Evolutionary conservation across 53 echinoderm and acorn worm genomes (phyloP).

Genomic region (Astropecten irregularis): DNA sequence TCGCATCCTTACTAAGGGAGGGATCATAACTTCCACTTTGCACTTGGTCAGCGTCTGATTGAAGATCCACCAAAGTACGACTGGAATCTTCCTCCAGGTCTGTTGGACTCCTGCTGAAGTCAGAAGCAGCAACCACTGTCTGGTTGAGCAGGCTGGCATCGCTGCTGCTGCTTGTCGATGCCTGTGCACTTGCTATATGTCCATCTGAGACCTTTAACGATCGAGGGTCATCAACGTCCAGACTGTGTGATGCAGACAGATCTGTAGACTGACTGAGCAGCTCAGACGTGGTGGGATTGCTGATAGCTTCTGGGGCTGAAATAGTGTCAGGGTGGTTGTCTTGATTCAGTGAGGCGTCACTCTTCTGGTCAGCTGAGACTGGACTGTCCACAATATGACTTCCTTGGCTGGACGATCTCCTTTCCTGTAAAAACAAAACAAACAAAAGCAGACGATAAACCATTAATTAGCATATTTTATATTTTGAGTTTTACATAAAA

Average conservation of each 20-base stretch:
- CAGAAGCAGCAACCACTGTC: conserved; percentile 82
- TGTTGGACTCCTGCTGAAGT: conserved; percentile 23
- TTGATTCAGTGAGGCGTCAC: neutral
- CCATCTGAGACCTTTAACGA: neutral
- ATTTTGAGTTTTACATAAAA: no score
- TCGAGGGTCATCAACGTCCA: neutral
- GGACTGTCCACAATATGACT: neutral
- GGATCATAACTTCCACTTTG: no score
- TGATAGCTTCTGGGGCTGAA: neutral
- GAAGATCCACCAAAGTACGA: no score
- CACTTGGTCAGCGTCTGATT: no score
- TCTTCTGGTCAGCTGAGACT: neutral
- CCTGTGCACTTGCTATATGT: conserved; percentile 21
- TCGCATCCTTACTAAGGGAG: no score
- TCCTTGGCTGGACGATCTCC: conserved; percentile 22
- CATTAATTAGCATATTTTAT: no score
- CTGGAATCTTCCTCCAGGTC: neutral
- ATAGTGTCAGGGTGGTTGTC: neutral
- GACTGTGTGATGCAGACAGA: neutral
- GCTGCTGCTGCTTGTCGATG: conserved; percentile 67
- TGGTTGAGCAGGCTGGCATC: conserved; percentile 78
- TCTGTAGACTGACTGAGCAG: neutral
- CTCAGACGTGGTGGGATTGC: neutral
- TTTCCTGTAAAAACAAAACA: conserved; percentile 12
- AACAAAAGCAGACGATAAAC: no score